Base-by-base conservation (phyloP, 2,888 invertebrate genomes). In the Phragmatobia fuliginosa region DNA sequence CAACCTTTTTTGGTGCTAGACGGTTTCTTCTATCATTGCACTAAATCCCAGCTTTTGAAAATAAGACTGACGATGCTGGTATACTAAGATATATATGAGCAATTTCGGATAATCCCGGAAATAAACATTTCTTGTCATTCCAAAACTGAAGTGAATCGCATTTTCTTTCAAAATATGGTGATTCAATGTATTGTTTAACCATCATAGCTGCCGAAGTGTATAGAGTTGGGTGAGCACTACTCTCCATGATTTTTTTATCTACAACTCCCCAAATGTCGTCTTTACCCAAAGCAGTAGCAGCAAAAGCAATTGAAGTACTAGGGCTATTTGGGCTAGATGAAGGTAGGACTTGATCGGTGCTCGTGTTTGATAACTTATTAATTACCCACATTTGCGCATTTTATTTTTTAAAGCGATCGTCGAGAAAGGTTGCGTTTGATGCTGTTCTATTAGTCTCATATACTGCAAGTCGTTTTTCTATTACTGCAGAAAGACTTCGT, bases 341-440 rank as follows among this genome's bases (percentile, higher is more conserved):
- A 72, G 71, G 69, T 73, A 71, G 59, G 52, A 66, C 69, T 73
- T 74, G 73, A 67, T 75, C 56, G 59, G 61, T 73, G 70, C 32
- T 72, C 64, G n/a, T 49, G 64, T 77, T 72, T 68, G 67, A 70
- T 69, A 77, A 64, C 33, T 81, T 78, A 65, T 76, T 68, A 11
- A 78, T 68, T 61, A 77, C 71, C 72, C 68, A 79, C 68, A 72
- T 73, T 67, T 75, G 71, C 59, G 77, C 76, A 75, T 76, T 81
- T 69, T 73, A 72, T 77, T 79, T 79, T 69, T 80, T 77, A 62
- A 76, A 78, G n/a, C 78, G 70, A n/a, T 78, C 75, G 63, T 82
- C 77, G 6, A 78, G 62, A 31, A 76, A 76, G 52, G 81, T 79
- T 18, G 75, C 71, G 72, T 80, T 79, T 71, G 75, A 64, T 73